Evolutionary conservation across 2,888 invertebrate species (phyloP).

Genomic region (Eretmocerus hayati): DNA sequence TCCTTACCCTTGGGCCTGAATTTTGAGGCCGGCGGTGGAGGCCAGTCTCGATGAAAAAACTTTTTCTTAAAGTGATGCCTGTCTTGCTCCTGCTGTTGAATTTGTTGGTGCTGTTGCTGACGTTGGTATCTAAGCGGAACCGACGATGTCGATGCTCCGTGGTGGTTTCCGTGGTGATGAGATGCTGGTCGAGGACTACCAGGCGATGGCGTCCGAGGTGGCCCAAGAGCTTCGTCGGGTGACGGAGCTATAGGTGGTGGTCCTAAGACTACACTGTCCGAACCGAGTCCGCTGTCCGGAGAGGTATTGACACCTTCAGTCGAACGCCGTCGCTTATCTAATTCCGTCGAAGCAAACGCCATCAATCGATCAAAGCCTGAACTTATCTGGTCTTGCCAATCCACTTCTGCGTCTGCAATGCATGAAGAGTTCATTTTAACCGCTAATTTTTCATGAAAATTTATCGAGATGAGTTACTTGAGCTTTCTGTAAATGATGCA

Average conservation of each 20-base stretch:
- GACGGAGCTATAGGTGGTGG: slow-evolving; percentile 43
- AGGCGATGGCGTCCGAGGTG: slow-evolving; percentile 55
- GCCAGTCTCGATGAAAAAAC: slow-evolving; percentile 64
- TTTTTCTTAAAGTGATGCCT: slow-evolving; percentile 75
- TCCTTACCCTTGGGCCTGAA: slow-evolving; percentile 68
- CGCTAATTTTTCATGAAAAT: no score
- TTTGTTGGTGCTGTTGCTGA: no score
- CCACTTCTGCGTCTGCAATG: slow-evolving; percentile 65
- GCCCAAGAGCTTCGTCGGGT: slow-evolving; percentile 48
- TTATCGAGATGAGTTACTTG: no score
- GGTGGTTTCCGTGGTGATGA: slow-evolving; percentile 40
- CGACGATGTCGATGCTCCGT: slow-evolving; percentile 14
- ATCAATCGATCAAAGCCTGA: slow-evolving; percentile 90
- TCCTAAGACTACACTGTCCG: slow-evolving; percentile 39
- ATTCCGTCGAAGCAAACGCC: slow-evolving; percentile 86
- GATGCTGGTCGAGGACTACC: slow-evolving; percentile 49
- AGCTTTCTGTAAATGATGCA: no score
- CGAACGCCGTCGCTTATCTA: slow-evolving; percentile 78
- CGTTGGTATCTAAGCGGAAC: slow-evolving; percentile 36
- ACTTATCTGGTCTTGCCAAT: slow-evolving; percentile 90
- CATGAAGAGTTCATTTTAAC: no score
- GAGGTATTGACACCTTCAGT: slow-evolving; percentile 79
- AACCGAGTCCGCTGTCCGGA: slow-evolving; percentile 80
- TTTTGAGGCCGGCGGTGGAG: slow-evolving; percentile 49
- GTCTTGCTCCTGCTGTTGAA: slow-evolving; percentile 51